Base-by-base conservation (phyloP, 2,888 invertebrate genomes). In the Creontiades dilutus region DNA sequence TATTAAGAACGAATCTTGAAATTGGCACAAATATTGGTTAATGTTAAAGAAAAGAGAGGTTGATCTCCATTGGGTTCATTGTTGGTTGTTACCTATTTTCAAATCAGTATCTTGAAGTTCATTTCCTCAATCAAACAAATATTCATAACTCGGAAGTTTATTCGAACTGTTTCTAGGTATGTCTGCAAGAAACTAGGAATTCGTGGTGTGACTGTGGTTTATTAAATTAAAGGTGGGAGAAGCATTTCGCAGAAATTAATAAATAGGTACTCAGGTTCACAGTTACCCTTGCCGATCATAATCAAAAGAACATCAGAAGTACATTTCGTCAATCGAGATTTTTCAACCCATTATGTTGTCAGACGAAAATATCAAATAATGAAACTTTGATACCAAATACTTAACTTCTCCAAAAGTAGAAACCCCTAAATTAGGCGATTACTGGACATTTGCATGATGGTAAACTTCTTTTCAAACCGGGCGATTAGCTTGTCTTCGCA, bases 401-500 rank as follows among this genome's bases (percentile, higher is more conserved):
- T 68, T 61, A 23, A 23, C 19, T 27, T 68, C 27, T 68, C 23
- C 68, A 68, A 68, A 68, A 68, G 68, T 68, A 68, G 68, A 68
- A 68, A 57, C 12, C 57, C 57, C 14, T 57, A 68, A 68, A 68
- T 68, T 68, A 68, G 23, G 13, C 23, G 12, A 61, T 19, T 5
- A 27, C 23, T 9, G 68, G 68, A 68, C n/a, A 57, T 7, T 61
- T 13, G 27, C 68, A 19, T 19, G 23, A 23, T 14, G 61, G 61
- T 19, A n/a, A 19, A 68, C 68, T n/a, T 23, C 23, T 9, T 52
- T 82, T 82, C 23, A 82, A 57, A 86, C 68, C 11, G 90, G 85
- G 61, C 96, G 97, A 0, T 97, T 97, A 0, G 99, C 99, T 94
- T 99, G 98, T 92, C 98, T 96, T 92, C 95, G 93, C 91, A 99